Percentiles rank a stretch among this genome's conserved stretches.
Evolutionary conservation across 53 echinoderm and acorn worm genomes (phyloP).

Genomic region (Henricia sp.): DNA sequence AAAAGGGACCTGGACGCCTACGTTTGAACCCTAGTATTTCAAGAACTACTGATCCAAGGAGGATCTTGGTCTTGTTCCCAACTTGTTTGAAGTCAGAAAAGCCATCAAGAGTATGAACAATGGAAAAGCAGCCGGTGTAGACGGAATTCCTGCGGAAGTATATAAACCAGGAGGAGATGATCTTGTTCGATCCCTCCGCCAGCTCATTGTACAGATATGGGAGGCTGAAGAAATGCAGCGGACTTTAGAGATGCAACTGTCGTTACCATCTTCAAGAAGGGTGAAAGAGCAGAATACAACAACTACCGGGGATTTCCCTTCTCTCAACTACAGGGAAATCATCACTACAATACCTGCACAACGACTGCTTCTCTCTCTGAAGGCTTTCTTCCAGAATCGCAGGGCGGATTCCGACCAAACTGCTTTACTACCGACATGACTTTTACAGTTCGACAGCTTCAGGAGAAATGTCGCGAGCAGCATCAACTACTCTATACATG

Average conservation of each 20-base stretch:
- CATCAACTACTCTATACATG: not conserved
- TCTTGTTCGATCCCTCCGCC: slow-evolving; percentile 3
- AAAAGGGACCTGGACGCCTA: too few species aligned
- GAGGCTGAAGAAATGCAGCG: not conserved
- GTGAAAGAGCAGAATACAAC: slow-evolving; percentile 10
- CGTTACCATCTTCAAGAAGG: slow-evolving; percentile 34
- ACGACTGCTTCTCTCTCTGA: slow-evolving; percentile 25
- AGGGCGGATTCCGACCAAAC: slow-evolving; percentile 18
- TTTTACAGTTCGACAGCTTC: not conserved
- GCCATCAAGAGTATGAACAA: too few species aligned
- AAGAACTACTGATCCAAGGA: too few species aligned
- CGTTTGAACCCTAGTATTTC: too few species aligned
- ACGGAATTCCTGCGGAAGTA: too few species aligned
- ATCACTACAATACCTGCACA: too few species aligned
- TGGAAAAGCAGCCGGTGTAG: too few species aligned
- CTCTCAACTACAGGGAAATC: slow-evolving; percentile 13
- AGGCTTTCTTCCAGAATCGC: slow-evolving; percentile 25
- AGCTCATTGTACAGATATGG: not conserved
- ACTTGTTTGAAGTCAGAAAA: too few species aligned
- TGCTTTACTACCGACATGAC: slow-evolving; percentile 9
- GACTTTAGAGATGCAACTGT: slow-evolving; percentile 7
- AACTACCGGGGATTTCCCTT: slow-evolving; percentile 43
- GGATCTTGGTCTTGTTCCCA: too few species aligned
- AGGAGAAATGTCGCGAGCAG: slow-evolving; percentile 22
- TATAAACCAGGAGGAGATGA: too few species aligned